Conservation (phyloP, 2,888 invertebrate species). For the Coenonympha glycerion region DNA sequence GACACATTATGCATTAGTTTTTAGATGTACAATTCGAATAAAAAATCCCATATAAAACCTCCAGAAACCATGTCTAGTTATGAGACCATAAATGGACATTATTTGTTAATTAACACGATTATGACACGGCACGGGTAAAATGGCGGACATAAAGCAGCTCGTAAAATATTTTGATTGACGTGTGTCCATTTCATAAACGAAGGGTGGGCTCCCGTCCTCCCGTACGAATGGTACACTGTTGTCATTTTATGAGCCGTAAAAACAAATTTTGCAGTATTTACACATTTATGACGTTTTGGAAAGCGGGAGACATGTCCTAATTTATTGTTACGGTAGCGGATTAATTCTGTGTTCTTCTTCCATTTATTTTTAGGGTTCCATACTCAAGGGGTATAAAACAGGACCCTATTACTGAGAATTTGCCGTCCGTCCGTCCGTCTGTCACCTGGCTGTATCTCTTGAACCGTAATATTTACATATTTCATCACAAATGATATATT, state of each 20-base stretch:
- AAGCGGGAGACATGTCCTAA: background rate
- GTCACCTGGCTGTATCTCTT: too few species aligned
- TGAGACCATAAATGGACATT: background rate
- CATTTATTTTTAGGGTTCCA: background rate
- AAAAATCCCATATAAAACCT: background rate
- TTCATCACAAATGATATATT: too few species aligned
- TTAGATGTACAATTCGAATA: too few species aligned
- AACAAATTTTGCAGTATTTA: conserved; percentile 11
- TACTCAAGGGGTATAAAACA: too few species aligned
- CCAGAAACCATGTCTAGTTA: background rate
- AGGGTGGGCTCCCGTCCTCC: conserved; percentile 11
- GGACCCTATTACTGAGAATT: too few species aligned
- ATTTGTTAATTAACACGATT: conserved; percentile 7
- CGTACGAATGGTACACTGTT: conserved; percentile 8
- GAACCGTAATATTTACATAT: too few species aligned
- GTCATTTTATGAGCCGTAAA: conserved; percentile 12
- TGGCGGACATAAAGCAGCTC: conserved; percentile 7
- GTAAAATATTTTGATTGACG: conserved; percentile 13
- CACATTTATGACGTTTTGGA: conserved; percentile 4
- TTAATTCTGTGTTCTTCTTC: background rate
- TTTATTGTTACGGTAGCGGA: background rate
- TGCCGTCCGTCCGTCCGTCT: too few species aligned
- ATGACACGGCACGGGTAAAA: conserved; percentile 6
- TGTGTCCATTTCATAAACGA: conserved; percentile 13
- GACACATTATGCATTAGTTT: too few species aligned